A percentile compares a stretch with the other conserved stretches of the same genome.
These are phyloP conservation scores for Oasisia sp. DNA, from an alignment of 2,888 invertebrate genomes.

Conservation along the genomic window DNA sequence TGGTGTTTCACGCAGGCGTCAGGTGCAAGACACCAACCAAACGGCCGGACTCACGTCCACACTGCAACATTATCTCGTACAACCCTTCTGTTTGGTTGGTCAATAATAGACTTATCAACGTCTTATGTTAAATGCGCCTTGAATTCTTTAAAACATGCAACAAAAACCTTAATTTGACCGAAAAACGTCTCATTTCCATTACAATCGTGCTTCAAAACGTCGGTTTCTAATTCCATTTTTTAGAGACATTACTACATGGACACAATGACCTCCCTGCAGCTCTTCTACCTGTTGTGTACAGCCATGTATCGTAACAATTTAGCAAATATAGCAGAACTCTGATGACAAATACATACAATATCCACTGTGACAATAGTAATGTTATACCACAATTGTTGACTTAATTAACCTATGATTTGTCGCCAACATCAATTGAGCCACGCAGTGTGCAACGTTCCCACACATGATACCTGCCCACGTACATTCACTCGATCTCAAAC, in stretches of 20 bases:
- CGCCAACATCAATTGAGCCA: background rate
- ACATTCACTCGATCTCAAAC: background rate
- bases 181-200: background rate
- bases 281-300: background rate
- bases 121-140: background rate
- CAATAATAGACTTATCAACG: background rate
- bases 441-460: background rate
- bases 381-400: background rate
- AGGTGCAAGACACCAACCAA: background rate
- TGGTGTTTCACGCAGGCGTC: background rate
- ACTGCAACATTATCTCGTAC: background rate
- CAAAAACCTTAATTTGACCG: background rate
- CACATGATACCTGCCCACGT: background rate
- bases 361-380: background rate
- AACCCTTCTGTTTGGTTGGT: background rate
- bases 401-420: slow-evolving; percentile 11
- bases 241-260: background rate
- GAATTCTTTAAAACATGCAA: too few relatives aligned
- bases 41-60: background rate
- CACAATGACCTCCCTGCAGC: background rate
- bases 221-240: background rate
- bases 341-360: slow-evolving; percentile 13
- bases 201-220: background rate
- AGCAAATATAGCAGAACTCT: slow-evolving; percentile 17
- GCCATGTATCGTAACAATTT: background rate